Evolutionary conservation across 2,888 invertebrate species (phyloP).

Genomic region (Mimas tiliae): DNA sequence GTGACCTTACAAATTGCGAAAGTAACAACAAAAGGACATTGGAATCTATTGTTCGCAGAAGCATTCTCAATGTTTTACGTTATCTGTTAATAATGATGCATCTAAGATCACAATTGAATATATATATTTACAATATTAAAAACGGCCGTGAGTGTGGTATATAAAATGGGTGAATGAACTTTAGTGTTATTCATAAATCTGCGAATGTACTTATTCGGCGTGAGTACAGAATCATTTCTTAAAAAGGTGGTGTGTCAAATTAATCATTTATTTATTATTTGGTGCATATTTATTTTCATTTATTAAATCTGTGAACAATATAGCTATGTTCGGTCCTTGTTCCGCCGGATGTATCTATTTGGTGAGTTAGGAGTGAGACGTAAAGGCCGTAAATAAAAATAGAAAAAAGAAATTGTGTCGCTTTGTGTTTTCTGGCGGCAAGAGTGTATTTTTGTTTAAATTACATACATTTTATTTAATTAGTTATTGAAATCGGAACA

Average conservation of each 20-base stretch:
- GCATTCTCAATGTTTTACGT: conserved; percentile 47
- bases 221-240: neutral
- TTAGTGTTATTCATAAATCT: neutral
- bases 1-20: conserved; percentile 58
- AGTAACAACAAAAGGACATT: conserved; percentile 61
- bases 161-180: conserved; percentile 50
- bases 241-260: neutral
- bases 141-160: conserved; percentile 30
- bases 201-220: neutral
- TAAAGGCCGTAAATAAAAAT: conserved; percentile 10
- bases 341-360: neutral
- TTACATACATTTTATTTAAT: neutral
- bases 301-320: neutral
- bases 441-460: neutral
- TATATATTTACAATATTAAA: conserved; percentile 1
- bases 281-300: neutral
- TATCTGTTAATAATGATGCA: conserved; percentile 25
- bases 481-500: neutral
- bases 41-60: conserved; percentile 47
- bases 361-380: conserved; percentile 4
- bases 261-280: neutral
- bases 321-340: neutral
- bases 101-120: neutral
- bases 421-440: conserved; percentile 21
- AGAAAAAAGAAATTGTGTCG: conserved; percentile 18